A percentile compares a stretch with the other conserved stretches of the same genome.
Conservation (phyloP, 2,797 vertebrate species). For the Enteromius unitaeniatus region DNA sequence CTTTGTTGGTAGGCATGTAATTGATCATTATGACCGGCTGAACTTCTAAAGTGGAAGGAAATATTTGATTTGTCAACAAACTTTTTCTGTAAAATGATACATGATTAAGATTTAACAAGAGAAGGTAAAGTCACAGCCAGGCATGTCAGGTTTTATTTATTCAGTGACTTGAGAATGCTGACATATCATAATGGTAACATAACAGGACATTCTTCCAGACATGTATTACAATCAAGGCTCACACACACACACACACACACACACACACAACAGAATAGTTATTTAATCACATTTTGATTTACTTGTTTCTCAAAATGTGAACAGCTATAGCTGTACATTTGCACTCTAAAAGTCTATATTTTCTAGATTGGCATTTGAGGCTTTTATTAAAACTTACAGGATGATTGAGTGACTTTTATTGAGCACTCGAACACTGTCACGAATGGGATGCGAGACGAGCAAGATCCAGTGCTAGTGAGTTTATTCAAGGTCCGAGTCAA, state of each 20-base stretch:
- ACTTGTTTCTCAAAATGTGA: not conserved
- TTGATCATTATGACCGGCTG: not conserved
- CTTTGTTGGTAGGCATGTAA: not conserved
- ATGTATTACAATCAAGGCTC: not conserved
- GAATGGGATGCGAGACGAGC: too few species aligned
- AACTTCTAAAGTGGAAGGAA: not conserved
- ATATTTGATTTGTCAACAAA: not conserved
- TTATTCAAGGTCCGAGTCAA: too few species aligned
- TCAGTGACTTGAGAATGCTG: too few species aligned
- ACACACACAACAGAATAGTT: not conserved
- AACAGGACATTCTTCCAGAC: not conserved
- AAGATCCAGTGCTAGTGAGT: too few species aligned
- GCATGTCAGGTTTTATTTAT: not conserved
- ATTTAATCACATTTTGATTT: not conserved
- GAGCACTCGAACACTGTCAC: not conserved
- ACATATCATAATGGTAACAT: not conserved
- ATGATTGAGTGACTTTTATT: too few species aligned
- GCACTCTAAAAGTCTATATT: not conserved
- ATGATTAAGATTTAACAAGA: not conserved
- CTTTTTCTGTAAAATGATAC: not conserved
- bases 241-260: not conserved
- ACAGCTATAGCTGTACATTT: not conserved
- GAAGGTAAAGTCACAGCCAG: not conserved
- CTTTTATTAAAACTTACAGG: not conserved
- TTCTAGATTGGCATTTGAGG: not conserved